A percentile compares a stretch with the other conserved stretches of the same genome.
Conservation (phyloP, 35 echinoderm and acorn worm species). For the Hemicentrotus pulcherrimus region DNA sequence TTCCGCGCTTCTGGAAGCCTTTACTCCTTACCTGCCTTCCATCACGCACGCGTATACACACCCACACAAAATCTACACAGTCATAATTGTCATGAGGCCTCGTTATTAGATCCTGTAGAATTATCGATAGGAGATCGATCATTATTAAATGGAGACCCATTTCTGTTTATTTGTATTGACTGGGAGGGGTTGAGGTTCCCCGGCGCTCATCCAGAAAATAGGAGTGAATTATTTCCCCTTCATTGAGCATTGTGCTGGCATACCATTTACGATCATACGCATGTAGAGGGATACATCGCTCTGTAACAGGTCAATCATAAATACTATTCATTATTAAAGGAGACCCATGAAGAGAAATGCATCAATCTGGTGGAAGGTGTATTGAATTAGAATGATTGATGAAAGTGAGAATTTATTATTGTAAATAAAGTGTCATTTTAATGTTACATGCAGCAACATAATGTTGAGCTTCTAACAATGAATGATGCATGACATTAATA, state of each 20-base stretch:
- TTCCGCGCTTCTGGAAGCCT: not conserved
- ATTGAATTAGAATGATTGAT: not conserved
- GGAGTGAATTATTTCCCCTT: not conserved
- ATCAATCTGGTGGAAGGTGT: not conserved
- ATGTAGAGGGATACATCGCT: not conserved
- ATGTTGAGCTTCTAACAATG: not conserved
- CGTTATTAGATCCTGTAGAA: not conserved
- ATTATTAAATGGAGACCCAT: constrained; percentile 19
- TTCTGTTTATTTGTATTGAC: constrained; percentile 2
- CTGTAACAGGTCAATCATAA: not conserved
- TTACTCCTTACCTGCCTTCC: not conserved
- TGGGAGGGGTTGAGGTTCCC: not conserved
- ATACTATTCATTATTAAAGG: not conserved
- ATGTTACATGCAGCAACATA: not conserved
- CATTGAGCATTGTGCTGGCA: not conserved
- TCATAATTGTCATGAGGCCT: not conserved
- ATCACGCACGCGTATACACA: not conserved
- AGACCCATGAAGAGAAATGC: not conserved
- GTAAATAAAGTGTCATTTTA: not conserved
- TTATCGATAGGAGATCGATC: not conserved
- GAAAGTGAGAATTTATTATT: not conserved
- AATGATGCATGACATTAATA: not conserved
- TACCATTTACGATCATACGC: not conserved
- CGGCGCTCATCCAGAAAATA: not conserved
- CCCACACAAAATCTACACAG: not conserved